A percentile compares a stretch with the other conserved stretches of the same genome.
Evolutionary conservation across 2,888 invertebrate species (phyloP).

Genomic region (Mythimna pallens): DNA sequence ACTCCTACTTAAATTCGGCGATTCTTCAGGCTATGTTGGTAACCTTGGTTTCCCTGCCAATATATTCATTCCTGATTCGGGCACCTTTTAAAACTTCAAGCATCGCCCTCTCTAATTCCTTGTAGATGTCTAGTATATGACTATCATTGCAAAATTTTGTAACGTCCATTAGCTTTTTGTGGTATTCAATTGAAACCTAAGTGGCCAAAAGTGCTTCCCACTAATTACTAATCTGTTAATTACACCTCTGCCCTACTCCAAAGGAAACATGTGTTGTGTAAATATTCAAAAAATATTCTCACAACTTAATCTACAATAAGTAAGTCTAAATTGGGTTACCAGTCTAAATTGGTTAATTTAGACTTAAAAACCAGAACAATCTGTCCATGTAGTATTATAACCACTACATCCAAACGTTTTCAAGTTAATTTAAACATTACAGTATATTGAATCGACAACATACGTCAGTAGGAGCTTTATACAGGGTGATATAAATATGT

Average conservation of each 20-base stretch:
- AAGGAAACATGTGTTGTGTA: not conserved
- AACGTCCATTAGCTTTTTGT: no score
- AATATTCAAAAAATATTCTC: not conserved
- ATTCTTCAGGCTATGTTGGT: no score
- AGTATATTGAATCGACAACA: constrained; percentile 67
- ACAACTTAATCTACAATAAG: not conserved
- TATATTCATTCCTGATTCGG: no score
- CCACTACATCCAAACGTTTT: constrained; percentile 7
- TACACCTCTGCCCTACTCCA: not conserved
- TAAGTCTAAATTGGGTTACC: not conserved
- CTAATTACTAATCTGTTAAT: no score
- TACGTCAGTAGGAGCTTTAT: constrained; percentile 69
- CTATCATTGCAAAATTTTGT: no score
- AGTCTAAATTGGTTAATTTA: not conserved
- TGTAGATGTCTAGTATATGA: no score
- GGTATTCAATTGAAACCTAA: no score
- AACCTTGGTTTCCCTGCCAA: no score
- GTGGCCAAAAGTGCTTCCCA: no score
- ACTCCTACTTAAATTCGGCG: no score
- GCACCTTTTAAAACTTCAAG: no score
- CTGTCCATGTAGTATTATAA: not conserved
- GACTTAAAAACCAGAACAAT: not conserved
- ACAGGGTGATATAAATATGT: constrained; percentile 79
- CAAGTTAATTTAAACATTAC: constrained; percentile 61
- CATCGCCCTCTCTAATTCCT: no score